Base-by-base conservation (phyloP, 1,140 invertebrate genomes). In the Bilobella aurantiaca region DNA sequence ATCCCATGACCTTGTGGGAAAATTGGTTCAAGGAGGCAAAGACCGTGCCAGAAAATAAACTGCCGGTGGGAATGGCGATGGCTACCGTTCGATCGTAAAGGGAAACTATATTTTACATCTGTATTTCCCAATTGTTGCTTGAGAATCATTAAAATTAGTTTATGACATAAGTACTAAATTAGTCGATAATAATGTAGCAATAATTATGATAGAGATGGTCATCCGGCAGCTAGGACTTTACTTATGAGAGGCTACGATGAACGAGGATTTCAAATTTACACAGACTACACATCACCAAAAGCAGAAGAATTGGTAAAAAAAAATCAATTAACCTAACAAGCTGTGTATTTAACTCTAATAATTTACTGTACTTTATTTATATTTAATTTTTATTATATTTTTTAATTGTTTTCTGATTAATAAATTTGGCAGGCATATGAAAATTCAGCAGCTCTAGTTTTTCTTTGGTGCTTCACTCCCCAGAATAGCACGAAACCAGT, bases 391-490 rank as follows among this genome's bases (percentile, higher is more conserved):
- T 18, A 42, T 12, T 12, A 42, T 18, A 42, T 18, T 42, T 42
- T 42, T 12, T 42, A 42, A 42, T 12, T 42, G 34, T 42, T 42
- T 42, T 42, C 23, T 53, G 14, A 12, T 53, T 23, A 5, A 23
- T 8, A 14, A 18, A 18, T 23, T 23, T 18, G 49, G 49, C 14
- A 53, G 49, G 49, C 12, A 3, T n/a, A n/a, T n/a, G n/a, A 53
- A 16, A 53, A 53, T 53, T 53, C 49, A 5, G 23, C 49, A 53
- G 49, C 49, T 53, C 25, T 53, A 53, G 49, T 53, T 16, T 53
- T 53, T 23, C 14, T 53, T 14, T 53, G 49, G 49, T 53, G 49
- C 25, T 53, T 53, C 49, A 53, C 23, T 14, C 49, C 49, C 5
- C 12, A 53, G 21, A 53, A 53, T 53, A 23, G 25, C 5, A 53